phyloP scores from a whole-genome alignment of 2,888 invertebrate genomes.

The Iselma pallidipennis region DNA sequence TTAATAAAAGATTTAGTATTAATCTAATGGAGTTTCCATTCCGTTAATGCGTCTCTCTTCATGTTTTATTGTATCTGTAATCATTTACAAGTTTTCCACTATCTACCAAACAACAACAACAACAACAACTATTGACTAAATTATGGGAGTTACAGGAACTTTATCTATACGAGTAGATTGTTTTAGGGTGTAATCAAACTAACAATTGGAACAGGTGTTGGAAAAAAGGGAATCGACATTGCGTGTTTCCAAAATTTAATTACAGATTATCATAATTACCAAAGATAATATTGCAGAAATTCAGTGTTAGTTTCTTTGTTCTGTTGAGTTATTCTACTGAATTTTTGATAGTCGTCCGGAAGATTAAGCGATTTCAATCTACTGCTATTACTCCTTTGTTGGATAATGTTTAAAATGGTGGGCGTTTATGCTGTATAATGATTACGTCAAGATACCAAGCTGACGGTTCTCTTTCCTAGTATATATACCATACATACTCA shows the following conservation, averaged over 20 bases:
- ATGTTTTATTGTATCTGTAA: conserved; percentile 13
- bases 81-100: conserved; percentile 12
- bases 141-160: not conserved
- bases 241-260: not conserved
- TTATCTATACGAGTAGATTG: not conserved
- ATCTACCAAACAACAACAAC: not conserved
- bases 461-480: no score
- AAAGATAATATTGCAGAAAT: not conserved
- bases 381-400: not conserved
- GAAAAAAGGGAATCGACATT: not conserved
- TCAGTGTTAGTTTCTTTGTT: not conserved
- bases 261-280: no score
- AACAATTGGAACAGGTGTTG: not conserved
- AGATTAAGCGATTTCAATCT: not conserved
- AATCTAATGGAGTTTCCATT: conserved; percentile 17
- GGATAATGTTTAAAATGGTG: not conserved
- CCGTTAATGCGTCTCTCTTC: not conserved
- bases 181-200: not conserved
- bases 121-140: not conserved
- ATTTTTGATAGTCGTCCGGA: not conserved
- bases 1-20: conserved; percentile 22
- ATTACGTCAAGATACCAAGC: not conserved
- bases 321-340: not conserved
- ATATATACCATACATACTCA: no score
- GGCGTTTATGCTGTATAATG: not conserved